A percentile compares a stretch with the other conserved stretches of the same genome.
Evolutionary conservation across 2,113 vertebrate species (phyloP).

Genomic region (Ptychochromis oligacanthus): DNA sequence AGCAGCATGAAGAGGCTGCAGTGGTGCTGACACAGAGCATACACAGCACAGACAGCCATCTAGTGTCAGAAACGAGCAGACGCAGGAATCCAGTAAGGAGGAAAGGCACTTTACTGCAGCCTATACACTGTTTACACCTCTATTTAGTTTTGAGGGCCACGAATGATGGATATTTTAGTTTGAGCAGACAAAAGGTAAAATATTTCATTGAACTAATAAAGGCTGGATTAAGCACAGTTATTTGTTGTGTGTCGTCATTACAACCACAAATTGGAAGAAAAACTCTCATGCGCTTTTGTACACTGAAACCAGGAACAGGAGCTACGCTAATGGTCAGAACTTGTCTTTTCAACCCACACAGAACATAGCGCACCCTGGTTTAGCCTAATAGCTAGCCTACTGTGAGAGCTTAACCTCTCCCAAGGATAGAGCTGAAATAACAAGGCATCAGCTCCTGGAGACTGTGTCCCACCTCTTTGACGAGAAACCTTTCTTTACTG

Average conservation of each 20-base stretch:
- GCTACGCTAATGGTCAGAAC: constrained; percentile 58
- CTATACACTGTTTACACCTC: constrained; percentile 2
- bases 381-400: constrained; percentile 65
- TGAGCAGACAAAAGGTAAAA: constrained; percentile 15
- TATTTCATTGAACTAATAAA: constrained; percentile 41
- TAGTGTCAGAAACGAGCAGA: constrained; percentile 60
- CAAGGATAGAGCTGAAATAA: constrained; percentile 54
- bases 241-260: constrained; percentile 53
- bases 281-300: constrained; percentile 35
- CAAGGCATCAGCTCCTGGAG: constrained; percentile 57
- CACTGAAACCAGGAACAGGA: constrained; percentile 14
- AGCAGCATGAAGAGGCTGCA: constrained; percentile 37
- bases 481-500: constrained; percentile 20
- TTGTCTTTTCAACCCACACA: constrained; percentile 64
- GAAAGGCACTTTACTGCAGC: constrained; percentile 17
- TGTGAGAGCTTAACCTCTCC: constrained; percentile 63
- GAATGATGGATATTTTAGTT: constrained; percentile 30
- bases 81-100: neutral
- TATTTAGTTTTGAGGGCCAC: constrained; percentile 50
- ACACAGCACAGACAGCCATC: constrained; percentile 73
- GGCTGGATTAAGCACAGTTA: constrained; percentile 27
- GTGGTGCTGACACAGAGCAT: constrained; percentile 8
- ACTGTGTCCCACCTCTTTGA: constrained; percentile 30
- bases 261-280: constrained; percentile 38
- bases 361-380: constrained; percentile 52